Percentiles rank a stretch among this genome's conserved stretches.
Conservation (phyloP, 2,888 invertebrate genomes). For the Alloplasta piceator region DNA sequence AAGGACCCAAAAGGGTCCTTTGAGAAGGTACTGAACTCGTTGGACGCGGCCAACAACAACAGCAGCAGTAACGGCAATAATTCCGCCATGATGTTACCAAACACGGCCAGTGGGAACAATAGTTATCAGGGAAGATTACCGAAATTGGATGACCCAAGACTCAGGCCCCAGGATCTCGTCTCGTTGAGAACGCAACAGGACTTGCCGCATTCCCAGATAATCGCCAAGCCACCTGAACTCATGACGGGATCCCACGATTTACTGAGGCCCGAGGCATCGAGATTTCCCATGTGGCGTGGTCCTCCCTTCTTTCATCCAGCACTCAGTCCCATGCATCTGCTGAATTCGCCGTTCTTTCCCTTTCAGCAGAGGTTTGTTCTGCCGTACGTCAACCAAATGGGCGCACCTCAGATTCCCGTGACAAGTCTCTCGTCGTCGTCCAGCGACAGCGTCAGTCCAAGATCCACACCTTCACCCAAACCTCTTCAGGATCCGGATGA, state of each 20-base stretch:
- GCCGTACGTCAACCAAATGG: conserved; percentile 78
- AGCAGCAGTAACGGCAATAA: conserved; percentile 68
- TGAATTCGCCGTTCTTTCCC: conserved; percentile 79
- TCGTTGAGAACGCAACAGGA: conserved; percentile 72
- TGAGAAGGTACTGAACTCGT: conserved; percentile 77
- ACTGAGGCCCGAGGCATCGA: conserved; percentile 77
- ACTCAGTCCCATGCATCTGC: conserved; percentile 78
- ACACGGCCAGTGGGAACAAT: conserved; percentile 69
- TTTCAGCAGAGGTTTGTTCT: conserved; percentile 80
- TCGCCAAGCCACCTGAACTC: conserved; percentile 71
- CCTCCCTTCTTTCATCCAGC: conserved; percentile 80
- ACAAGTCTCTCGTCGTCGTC: conserved; percentile 77
- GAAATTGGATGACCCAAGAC: conserved; percentile 71
- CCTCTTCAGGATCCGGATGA: conserved; percentile 53
- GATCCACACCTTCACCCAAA: conserved; percentile 79
- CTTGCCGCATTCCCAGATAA: conserved; percentile 66
- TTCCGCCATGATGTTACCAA: conserved; percentile 66
- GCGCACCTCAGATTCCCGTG: conserved; percentile 71
- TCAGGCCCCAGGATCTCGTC: conserved; percentile 72
- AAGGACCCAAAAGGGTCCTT: conserved; percentile 78
- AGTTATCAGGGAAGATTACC: conserved; percentile 73
- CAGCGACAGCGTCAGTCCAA: conserved; percentile 79
- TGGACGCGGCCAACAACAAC: conserved; percentile 79
- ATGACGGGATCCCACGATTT: conserved; percentile 74
- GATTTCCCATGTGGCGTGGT: conserved; percentile 79